A percentile compares a stretch with the other conserved stretches of the same genome.
phyloP scores from a whole-genome alignment of 1,140 invertebrate species.

The Drosophila subpulchrella region DNA sequence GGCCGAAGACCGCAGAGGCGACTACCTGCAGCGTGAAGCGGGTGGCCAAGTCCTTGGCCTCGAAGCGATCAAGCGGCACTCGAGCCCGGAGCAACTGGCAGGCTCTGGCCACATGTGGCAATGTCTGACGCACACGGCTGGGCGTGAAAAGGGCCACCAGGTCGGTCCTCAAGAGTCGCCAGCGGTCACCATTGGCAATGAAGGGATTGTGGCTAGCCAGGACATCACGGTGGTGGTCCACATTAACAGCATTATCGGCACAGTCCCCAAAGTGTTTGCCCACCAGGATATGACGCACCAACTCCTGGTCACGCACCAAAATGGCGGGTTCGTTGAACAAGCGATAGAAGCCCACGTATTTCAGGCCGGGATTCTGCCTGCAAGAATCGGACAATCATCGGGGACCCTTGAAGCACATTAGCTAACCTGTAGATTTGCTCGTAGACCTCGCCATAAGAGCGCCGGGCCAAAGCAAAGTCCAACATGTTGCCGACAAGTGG shows the following conservation, averaged over 20 bases:
- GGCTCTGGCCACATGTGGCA: slow-evolving; percentile 41
- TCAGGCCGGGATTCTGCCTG: slow-evolving; percentile 36
- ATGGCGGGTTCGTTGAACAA: slow-evolving; percentile 68
- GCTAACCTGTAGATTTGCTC: slow-evolving; percentile 56
- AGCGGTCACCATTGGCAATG: slow-evolving; percentile 49
- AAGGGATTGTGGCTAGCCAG: slow-evolving; percentile 62
- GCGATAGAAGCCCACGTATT: slow-evolving; percentile 64
- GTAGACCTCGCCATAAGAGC: slow-evolving; percentile 64
- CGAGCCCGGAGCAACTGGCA: slow-evolving; percentile 25
- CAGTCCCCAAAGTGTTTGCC: slow-evolving; percentile 44
- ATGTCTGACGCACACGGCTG: slow-evolving; percentile 34
- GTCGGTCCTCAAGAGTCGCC: slow-evolving; percentile 50
- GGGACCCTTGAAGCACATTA: neutral
- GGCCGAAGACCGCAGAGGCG: slow-evolving; percentile 57
- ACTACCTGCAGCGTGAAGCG: slow-evolving; percentile 67
- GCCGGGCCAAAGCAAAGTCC: slow-evolving; percentile 25
- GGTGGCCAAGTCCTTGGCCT: slow-evolving; percentile 50
- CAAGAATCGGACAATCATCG: neutral
- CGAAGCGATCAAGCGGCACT: slow-evolving; percentile 6
- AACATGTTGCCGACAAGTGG: slow-evolving; percentile 64
- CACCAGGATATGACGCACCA: slow-evolving; percentile 44
- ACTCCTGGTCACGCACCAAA: slow-evolving; percentile 43
- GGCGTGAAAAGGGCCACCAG: slow-evolving; percentile 64
- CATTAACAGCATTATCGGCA: slow-evolving; percentile 52
- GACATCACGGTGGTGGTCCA: slow-evolving; percentile 38